Evolutionary conservation across 2,797 vertebrate genomes (phyloP).

Genomic region (Crax fasciolata): DNA sequence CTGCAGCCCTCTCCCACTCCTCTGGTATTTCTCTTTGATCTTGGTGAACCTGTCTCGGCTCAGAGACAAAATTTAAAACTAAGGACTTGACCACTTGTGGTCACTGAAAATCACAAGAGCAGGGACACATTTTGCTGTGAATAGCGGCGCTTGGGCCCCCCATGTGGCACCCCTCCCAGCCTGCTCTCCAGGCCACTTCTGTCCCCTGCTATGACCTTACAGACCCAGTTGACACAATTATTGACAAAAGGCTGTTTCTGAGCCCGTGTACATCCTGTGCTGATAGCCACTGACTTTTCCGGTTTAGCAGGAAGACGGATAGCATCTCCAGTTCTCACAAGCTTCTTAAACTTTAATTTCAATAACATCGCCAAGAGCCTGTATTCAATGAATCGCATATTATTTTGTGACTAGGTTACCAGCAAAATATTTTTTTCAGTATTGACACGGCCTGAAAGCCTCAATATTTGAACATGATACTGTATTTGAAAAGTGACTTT

Average conservation of each 20-base stretch:
- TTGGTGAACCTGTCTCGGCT: conserved; percentile 33
- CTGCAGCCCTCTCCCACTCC: neutral
- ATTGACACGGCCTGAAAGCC: neutral
- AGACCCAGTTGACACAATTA: neutral
- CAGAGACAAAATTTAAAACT: conserved; percentile 25
- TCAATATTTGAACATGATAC: neutral
- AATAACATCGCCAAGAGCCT: neutral
- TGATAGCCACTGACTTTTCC: neutral
- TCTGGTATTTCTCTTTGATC: conserved; percentile 45
- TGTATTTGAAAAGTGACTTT: neutral
- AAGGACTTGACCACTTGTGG: conserved; percentile 30
- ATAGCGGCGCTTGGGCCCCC: neutral
- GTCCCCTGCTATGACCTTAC: neutral
- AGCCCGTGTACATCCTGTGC: neutral
- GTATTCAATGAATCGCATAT: neutral
- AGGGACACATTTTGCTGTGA: neutral
- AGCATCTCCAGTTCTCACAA: neutral
- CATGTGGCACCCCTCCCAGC: neutral
- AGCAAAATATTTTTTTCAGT: neutral
- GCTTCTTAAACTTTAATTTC: neutral
- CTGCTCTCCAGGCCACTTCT: neutral
- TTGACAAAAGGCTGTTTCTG: neutral
- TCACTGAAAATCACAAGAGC: conserved; percentile 52
- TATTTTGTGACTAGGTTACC: neutral
- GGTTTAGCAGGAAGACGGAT: neutral